Evolutionary conservation across 2,888 invertebrate genomes (phyloP).

Genomic region (Maniola hyperantus): DNA sequence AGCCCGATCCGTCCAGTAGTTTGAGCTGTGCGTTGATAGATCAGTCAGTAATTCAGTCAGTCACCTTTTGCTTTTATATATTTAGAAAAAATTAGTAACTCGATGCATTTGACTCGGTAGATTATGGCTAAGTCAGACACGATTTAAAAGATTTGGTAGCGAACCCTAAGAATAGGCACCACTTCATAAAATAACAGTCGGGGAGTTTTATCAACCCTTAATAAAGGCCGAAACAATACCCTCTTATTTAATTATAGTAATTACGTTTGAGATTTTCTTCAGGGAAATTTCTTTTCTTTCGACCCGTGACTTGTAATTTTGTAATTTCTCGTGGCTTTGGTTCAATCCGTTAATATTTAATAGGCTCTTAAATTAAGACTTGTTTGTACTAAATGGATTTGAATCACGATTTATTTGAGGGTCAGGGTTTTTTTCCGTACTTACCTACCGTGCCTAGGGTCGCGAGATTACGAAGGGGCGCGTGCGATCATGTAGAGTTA

Average conservation of each 20-base stretch:
- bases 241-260: constrained; percentile 15
- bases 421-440: background rate
- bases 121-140: too few relatives aligned
- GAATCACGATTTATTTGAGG: background rate
- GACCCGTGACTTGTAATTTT: constrained; percentile 10
- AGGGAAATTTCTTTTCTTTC: constrained; percentile 11
- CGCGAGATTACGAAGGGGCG: too few relatives aligned
- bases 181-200: constrained; percentile 11
- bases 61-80: too few relatives aligned
- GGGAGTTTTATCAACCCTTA: constrained; percentile 15
- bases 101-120: too few relatives aligned
- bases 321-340: background rate
- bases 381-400: background rate
- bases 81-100: too few relatives aligned
- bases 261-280: constrained; percentile 6
- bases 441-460: too few relatives aligned
- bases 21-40: too few relatives aligned
- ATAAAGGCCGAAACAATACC: constrained; percentile 18
- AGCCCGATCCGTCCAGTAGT: too few relatives aligned
- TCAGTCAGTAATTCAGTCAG: too few relatives aligned
- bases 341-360: background rate
- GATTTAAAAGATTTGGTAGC: background rate
- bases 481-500: too few relatives aligned
- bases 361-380: background rate
- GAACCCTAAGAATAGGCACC: background rate